These are phyloP conservation scores for Panthera leo DNA, from an alignment of 2,113 vertebrate species.

Conservation along the genomic window DNA sequence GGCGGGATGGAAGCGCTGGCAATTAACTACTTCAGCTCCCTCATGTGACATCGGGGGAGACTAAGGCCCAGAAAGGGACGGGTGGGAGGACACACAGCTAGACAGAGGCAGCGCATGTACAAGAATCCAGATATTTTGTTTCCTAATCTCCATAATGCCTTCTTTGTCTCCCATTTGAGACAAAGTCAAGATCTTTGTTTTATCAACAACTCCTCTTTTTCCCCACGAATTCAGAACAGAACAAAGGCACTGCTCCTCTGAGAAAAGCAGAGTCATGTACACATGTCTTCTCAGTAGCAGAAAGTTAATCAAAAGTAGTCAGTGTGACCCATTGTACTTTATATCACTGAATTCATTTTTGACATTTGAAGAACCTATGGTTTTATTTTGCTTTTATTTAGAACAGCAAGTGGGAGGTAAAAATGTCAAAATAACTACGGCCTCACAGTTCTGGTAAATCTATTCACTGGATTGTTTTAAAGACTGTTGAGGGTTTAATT, in stretches of 20 bases:
- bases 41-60: not conserved
- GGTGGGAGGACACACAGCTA: not conserved
- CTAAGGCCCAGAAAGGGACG: not conserved
- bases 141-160: not conserved
- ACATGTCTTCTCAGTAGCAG: not conserved
- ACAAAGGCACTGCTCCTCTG: not conserved
- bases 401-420: not conserved
- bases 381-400: constrained; percentile 33
- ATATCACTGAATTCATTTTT: not conserved
- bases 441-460: not conserved
- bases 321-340: not conserved
- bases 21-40: not conserved
- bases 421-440: constrained; percentile 44
- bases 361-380: not conserved
- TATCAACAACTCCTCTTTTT: not conserved
- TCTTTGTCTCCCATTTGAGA: not conserved
- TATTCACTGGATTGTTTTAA: not conserved
- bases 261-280: not conserved
- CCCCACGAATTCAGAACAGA: not conserved
- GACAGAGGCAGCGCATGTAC: not conserved
- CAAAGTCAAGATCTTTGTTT: not conserved
- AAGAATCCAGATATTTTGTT: not conserved
- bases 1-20: not conserved
- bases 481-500: not conserved
- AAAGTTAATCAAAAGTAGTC: not conserved